phyloP scores from a whole-genome alignment of 1,140 invertebrate species.

The Anagrus nilaparvatae region DNA sequence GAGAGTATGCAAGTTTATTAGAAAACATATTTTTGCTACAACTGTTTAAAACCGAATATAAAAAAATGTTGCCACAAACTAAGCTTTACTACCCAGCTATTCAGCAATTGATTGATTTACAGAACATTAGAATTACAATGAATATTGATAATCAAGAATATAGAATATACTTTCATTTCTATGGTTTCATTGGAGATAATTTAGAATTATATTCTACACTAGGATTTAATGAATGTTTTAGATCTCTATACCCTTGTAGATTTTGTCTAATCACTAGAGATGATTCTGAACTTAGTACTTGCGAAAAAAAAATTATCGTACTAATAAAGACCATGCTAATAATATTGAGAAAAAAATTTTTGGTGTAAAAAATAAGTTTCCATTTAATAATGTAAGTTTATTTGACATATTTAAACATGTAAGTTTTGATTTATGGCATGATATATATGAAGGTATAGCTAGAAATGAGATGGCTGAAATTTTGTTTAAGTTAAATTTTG shows the following conservation, averaged over 20 bases:
- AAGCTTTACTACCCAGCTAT: constrained; percentile 13
- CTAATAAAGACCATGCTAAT: constrained; percentile 10
- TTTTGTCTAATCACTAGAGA: constrained; percentile 6
- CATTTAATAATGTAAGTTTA: constrained; percentile 10
- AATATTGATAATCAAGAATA: constrained; percentile 1
- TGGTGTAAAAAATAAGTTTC: constrained; percentile 13
- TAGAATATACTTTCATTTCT: constrained; percentile 13
- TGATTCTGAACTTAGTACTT: constrained; percentile 3
- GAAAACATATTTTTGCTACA: constrained; percentile 27
- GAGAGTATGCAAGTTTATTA: constrained; percentile 20
- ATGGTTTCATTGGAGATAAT: not conserved
- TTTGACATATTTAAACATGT: constrained; percentile 17
- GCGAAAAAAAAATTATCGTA: constrained; percentile 15
- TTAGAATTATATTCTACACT: constrained; percentile 3
- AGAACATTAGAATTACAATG: constrained; percentile 13
- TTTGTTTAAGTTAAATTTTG: constrained; percentile 13
- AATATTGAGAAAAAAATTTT: constrained; percentile 8
- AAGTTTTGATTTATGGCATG: constrained; percentile 19
- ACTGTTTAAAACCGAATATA: constrained; percentile 20
- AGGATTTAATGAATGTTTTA: constrained; percentile 9
- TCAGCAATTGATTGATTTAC: constrained; percentile 15
- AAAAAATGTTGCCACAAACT: constrained; percentile 12
- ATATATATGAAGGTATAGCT: constrained; percentile 19
- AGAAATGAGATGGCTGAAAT: constrained; percentile 17
- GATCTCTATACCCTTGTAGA: constrained; percentile 1